These are phyloP conservation scores for Mustela erminea DNA, from an alignment of 2,797 vertebrate species.

Conservation along the genomic window DNA sequence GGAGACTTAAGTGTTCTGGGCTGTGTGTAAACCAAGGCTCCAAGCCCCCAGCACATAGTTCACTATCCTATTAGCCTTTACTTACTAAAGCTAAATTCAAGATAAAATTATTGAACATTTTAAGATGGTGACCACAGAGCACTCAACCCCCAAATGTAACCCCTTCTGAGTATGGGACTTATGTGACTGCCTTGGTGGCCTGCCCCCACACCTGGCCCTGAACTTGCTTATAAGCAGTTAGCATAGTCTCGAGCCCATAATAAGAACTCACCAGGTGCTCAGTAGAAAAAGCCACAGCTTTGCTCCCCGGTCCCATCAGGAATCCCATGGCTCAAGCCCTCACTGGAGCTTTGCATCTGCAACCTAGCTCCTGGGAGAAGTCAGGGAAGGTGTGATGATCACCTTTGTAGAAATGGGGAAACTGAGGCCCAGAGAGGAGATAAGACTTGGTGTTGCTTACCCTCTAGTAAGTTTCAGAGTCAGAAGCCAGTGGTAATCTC, in stretches of 20 bases:
- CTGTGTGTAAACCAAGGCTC: neutral
- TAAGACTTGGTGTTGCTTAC: neutral
- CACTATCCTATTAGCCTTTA: too few relatives aligned
- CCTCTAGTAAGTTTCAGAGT: neutral
- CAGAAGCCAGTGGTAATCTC: neutral
- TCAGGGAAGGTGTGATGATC: neutral
- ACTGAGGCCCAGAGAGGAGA: neutral
- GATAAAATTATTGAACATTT: slow-evolving; percentile 26
- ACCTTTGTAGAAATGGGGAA: neutral
- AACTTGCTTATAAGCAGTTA: neutral
- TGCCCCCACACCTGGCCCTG: neutral
- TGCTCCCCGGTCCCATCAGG: neutral
- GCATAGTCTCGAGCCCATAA: neutral
- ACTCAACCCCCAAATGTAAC: neutral
- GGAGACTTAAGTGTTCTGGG: neutral
- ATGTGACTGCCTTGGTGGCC: neutral
- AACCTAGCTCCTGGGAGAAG: neutral
- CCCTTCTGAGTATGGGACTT: neutral
- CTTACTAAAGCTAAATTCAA: neutral
- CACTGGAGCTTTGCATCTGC: neutral
- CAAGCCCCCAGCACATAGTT: neutral
- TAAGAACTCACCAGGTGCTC: neutral
- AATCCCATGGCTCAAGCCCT: neutral
- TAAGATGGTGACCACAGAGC: neutral
- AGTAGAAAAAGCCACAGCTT: neutral